Percentiles rank a stretch among this genome's conserved stretches.
phyloP scores from a whole-genome alignment of 2,113 vertebrate genomes.

The Lepus americanus region DNA sequence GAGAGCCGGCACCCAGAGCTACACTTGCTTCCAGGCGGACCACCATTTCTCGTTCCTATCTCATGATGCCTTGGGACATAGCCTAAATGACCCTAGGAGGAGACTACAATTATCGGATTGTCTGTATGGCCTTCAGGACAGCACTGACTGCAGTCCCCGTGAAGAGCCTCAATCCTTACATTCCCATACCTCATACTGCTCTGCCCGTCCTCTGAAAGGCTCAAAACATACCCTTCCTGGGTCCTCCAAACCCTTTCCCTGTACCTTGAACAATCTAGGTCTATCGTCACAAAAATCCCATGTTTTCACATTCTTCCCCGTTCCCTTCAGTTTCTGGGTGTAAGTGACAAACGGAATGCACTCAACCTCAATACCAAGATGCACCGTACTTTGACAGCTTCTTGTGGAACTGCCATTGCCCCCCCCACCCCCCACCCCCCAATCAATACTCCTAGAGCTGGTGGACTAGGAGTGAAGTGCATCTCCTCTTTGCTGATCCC shows the following conservation, averaged over 20 bases:
- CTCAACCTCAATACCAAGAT: neutral
- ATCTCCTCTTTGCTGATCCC: neutral
- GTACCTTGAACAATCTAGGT: neutral
- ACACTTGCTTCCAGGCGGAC: neutral
- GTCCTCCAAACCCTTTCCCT: neutral
- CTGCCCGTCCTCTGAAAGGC: neutral
- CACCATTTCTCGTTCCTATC: neutral
- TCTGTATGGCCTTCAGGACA: neutral
- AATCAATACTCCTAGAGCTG: too few relatives aligned
- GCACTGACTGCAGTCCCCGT: neutral
- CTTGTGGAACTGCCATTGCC: neutral
- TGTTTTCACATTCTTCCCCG: neutral
- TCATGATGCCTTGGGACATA: neutral
- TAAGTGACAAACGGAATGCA: neutral
- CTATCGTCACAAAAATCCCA: neutral
- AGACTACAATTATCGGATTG: neutral
- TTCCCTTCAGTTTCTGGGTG: neutral
- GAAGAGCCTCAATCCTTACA: neutral
- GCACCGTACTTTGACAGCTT: neutral
- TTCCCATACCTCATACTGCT: neutral
- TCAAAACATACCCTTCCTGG: neutral
- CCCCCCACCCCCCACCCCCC: too few relatives aligned
- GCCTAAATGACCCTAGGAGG: neutral
- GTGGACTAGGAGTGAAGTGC: neutral
- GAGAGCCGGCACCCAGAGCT: neutral